phyloP scores from a whole-genome alignment of 2,797 vertebrate species.

The Clamator glandarius region DNA sequence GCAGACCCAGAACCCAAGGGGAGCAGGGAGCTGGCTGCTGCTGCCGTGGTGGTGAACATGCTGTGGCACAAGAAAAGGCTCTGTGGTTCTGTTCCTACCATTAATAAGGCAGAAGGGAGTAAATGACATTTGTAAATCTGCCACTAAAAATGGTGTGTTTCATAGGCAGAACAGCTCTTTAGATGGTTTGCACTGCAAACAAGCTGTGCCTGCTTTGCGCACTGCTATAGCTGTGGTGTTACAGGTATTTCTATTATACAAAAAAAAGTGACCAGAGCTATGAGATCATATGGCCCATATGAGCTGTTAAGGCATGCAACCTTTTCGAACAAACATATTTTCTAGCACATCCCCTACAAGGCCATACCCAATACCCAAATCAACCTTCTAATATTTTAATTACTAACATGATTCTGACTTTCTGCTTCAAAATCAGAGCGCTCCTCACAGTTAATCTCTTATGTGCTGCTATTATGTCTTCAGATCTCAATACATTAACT shows the following conservation, averaged over 20 bases:
- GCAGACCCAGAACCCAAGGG: neutral
- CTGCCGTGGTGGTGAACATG: fast-evolving
- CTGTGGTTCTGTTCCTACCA: neutral
- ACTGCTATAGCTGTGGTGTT: neutral
- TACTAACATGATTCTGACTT: neutral
- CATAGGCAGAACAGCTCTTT: neutral
- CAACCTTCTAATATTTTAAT: neutral
- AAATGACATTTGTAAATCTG: neutral
- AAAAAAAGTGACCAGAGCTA: neutral
- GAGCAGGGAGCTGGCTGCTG: too few relatives aligned
- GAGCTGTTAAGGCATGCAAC: neutral
- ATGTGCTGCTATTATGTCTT: neutral
- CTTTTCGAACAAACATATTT: neutral
- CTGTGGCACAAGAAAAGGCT: fast-evolving
- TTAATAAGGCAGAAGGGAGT: neutral
- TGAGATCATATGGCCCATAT: fast-evolving
- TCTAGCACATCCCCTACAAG: neutral
- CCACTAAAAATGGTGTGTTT: fast-evolving
- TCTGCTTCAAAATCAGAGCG: neutral
- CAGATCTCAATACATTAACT: neutral
- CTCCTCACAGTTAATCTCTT: neutral
- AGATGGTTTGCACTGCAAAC: neutral
- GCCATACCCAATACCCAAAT: neutral
- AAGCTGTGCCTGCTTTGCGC: neutral
- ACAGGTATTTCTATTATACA: neutral